phyloP scores from a whole-genome alignment of 2,888 invertebrate genomes.

The Athripsodes cinereus region DNA sequence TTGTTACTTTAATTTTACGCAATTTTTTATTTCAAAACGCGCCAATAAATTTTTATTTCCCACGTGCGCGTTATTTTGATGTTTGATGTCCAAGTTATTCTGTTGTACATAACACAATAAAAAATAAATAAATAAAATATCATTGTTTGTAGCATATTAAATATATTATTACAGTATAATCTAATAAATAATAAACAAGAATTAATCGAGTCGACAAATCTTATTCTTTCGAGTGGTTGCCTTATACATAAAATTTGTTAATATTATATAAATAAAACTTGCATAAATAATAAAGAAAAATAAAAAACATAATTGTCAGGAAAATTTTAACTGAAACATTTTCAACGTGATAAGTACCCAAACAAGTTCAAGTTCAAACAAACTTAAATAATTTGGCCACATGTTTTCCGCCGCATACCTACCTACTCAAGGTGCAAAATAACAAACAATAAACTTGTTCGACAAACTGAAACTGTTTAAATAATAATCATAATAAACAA shows the following conservation, averaged over 20 bases:
- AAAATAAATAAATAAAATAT: neutral
- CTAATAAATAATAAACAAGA: neutral
- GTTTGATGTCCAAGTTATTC: constrained; percentile 12
- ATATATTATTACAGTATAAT: neutral
- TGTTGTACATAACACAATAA: neutral
- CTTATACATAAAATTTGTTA: constrained; percentile 4
- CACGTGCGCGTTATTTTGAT: constrained; percentile 11
- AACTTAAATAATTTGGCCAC: too few relatives aligned
- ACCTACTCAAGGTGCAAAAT: too few relatives aligned
- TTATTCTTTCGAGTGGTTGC: constrained; percentile 10
- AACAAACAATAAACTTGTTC: too few relatives aligned
- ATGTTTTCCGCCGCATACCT: too few relatives aligned
- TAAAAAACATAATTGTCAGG: too few relatives aligned
- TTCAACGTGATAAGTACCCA: too few relatives aligned
- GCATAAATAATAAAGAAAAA: too few relatives aligned
- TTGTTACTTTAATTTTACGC: constrained; percentile 1
- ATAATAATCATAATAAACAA: too few relatives aligned
- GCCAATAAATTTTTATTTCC: neutral
- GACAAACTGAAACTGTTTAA: too few relatives aligned
- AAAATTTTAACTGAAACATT: too few relatives aligned
- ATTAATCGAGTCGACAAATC: neutral
- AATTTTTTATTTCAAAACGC: constrained; percentile 6
- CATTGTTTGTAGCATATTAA: neutral
- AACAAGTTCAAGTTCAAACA: too few relatives aligned
- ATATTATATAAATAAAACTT: too few relatives aligned